Base-by-base conservation (phyloP, 2,888 invertebrate species). In the Tenthredo mesomela region DNA sequence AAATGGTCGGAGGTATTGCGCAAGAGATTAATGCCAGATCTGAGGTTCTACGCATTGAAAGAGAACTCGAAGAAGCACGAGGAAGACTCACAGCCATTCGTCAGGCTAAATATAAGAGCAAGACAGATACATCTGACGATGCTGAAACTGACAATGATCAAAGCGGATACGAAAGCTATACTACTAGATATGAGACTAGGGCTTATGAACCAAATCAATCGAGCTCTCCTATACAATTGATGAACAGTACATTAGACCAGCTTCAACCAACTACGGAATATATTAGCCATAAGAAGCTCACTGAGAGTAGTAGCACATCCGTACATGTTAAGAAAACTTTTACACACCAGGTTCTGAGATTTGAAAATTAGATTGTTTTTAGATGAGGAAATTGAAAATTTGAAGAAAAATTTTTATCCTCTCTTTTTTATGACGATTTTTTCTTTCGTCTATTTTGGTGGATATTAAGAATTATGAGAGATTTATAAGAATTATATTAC, bases 1-100 rank as follows among this genome's bases (percentile, higher is more conserved):
- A 97, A 82, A 98, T 98, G 97, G 99, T 99, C 29, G 98, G 98
- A 75, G 98, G 98, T 33, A 98, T 99, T 92, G 98, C 98, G 9
- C 99, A 99, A 94, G 99, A 98, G 94, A 98, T 98, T 87, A 96
- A 98, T 90, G 98, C 98, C 15, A 95, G 97, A 85, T 97, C 97
- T 0, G 97, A 98, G 91, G 98, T 99, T 1, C 95, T 99, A 84
- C 96, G 98, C 90, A 99, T 99, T 91, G 99, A 99, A 93, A 96
- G 97, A 88, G 98, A 99, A 94, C 94, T 99, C 85, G 98, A 98
- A 89, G 98, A 98, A 91, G 99, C 99, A 0, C 95, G 99, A 78
- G 97, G 97, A 58, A 96, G 97, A 84, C 95, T 99, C 84, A 98
- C 97, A 0, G 97, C 97, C 71, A 98, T 99, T 91, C 95, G 99